Percentiles rank a stretch among this genome's conserved stretches.
Evolutionary conservation across 2,113 vertebrate species (phyloP).

Genomic region (Ahaetulla prasina): DNA sequence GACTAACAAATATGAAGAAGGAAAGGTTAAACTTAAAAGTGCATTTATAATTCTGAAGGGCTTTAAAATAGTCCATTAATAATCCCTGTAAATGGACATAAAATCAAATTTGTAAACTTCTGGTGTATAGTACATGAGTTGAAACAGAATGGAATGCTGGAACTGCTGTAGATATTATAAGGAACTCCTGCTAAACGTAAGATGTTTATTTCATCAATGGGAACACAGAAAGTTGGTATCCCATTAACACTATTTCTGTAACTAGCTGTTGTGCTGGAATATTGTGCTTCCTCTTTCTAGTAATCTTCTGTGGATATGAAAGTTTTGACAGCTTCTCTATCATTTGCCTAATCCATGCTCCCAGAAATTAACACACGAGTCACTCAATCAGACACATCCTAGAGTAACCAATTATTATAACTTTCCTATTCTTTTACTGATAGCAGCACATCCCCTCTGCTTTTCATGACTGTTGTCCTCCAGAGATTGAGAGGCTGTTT

Average conservation of each 20-base stretch:
- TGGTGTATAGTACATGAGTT: neutral
- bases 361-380: neutral
- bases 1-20: neutral
- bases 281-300: neutral
- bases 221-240: neutral
- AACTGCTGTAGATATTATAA: neutral
- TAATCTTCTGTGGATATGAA: neutral
- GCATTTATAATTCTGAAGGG: neutral
- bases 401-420: neutral
- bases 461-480: neutral
- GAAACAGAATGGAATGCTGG: neutral
- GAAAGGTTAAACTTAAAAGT: neutral
- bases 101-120: neutral
- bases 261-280: neutral
- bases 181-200: neutral
- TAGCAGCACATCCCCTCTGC: neutral
- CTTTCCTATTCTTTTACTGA: neutral
- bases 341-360: neutral
- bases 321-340: neutral
- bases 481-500: neutral
- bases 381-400: neutral
- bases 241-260: neutral
- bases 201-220: neutral
- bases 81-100: neutral
- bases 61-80: neutral